phyloP scores from a whole-genome alignment of 2,888 invertebrate genomes.

The Dysmachus trigonus region DNA sequence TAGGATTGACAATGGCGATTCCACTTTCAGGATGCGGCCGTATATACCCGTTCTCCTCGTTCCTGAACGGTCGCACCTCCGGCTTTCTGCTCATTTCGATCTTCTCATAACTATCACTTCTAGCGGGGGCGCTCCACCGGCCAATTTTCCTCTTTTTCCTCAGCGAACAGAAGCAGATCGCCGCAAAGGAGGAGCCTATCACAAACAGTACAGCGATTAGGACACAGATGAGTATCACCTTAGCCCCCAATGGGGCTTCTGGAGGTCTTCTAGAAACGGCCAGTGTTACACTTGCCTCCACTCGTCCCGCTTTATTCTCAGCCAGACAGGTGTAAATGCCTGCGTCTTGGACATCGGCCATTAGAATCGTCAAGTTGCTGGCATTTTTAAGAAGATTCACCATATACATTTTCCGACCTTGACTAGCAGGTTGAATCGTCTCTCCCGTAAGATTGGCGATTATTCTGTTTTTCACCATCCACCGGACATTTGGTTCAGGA shows the following conservation, averaged over 20 bases:
- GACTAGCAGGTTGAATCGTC: constrained; percentile 62
- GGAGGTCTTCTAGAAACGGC: constrained; percentile 74
- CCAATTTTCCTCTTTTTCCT: constrained; percentile 71
- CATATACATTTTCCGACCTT: constrained; percentile 71
- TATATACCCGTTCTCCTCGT: constrained; percentile 51
- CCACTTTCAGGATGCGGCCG: constrained; percentile 53
- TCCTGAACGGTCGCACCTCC: constrained; percentile 54
- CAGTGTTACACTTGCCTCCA: constrained; percentile 77
- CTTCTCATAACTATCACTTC: constrained; percentile 78
- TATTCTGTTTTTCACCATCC: constrained; percentile 76
- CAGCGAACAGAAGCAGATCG: constrained; percentile 70
- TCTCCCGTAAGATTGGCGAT: constrained; percentile 71
- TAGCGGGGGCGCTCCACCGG: constrained; percentile 63
- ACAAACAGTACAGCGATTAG: constrained; percentile 75
- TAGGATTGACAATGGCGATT: constrained; percentile 63
- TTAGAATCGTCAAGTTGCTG: constrained; percentile 78
- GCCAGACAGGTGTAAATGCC: constrained; percentile 81
- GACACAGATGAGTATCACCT: constrained; percentile 74
- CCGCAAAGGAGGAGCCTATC: constrained; percentile 73
- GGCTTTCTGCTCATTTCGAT: constrained; percentile 76
- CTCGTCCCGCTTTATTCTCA: constrained; percentile 82
- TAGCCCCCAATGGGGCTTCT: constrained; percentile 69
- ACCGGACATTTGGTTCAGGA: constrained; percentile 77
- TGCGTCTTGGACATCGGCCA: constrained; percentile 78
- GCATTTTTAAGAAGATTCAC: constrained; percentile 73